Conservation (phyloP, 1,140 invertebrate genomes). For the Bombus confusus region DNA sequence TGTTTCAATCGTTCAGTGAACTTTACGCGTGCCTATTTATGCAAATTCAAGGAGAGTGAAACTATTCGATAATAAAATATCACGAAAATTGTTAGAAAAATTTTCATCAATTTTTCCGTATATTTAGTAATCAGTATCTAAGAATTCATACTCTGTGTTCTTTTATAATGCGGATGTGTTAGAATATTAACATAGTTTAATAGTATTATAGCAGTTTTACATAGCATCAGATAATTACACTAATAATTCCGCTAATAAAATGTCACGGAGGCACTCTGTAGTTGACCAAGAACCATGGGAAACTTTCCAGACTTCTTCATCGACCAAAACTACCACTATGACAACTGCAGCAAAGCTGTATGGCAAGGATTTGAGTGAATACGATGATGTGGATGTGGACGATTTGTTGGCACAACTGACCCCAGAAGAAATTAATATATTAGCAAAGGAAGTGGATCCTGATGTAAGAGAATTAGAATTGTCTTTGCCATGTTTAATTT, state of each 20-base stretch:
- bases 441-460: constrained; percentile 99
- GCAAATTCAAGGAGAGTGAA: constrained; percentile 11
- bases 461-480: constrained; percentile 93
- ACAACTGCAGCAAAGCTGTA: constrained; percentile 94
- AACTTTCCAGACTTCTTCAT: constrained; percentile 90
- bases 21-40: neutral
- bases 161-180: neutral
- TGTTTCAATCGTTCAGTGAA: neutral
- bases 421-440: constrained; percentile 97
- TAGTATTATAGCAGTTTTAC: neutral
- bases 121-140: no score
- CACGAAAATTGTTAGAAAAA: neutral
- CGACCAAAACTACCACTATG: constrained; percentile 93
- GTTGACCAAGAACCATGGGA: constrained; percentile 65
- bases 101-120: neutral
- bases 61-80: constrained; percentile 5
- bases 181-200: constrained; percentile 2
- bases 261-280: constrained; percentile 61
- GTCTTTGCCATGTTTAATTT: neutral
- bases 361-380: constrained; percentile 95
- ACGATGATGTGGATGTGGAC: constrained; percentile 98
- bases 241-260: constrained; percentile 32
- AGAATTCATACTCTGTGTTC: neutral
- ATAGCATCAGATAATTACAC: neutral
- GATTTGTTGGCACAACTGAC: constrained; percentile 96